These are phyloP conservation scores for Streblospio benedicti DNA, from an alignment of 1,140 invertebrate genomes.

Conservation along the genomic window DNA sequence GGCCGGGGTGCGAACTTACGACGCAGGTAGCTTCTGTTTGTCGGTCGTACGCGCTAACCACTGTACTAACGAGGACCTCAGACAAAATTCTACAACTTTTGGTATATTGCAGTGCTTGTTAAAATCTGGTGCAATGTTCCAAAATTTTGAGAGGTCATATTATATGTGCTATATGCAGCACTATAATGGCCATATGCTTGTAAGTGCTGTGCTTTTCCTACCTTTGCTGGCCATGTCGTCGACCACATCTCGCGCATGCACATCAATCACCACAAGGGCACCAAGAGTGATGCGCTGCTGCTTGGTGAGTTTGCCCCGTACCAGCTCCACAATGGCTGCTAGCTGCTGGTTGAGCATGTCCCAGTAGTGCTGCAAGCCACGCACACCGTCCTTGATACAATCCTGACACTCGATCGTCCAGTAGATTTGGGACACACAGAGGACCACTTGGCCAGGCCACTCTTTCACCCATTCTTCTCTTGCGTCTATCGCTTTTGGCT, in stretches of 20 bases:
- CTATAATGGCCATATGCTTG: too few relatives aligned
- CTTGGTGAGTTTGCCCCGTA: constrained; percentile 45
- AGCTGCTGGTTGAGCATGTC: constrained; percentile 38
- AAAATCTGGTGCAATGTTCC: too few relatives aligned
- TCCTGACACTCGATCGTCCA: constrained; percentile 45
- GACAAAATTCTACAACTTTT: too few relatives aligned
- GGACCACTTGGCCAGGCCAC: constrained; percentile 48
- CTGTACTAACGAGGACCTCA: too few relatives aligned
- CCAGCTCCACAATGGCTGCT: constrained; percentile 42
- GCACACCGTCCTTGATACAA: constrained; percentile 25
- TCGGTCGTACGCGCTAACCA: too few relatives aligned
- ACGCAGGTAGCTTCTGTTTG: too few relatives aligned
- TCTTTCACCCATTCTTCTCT: constrained; percentile 44
- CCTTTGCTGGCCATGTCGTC: constrained; percentile 14
- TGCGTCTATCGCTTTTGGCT: constrained; percentile 27
- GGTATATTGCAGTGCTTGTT: too few relatives aligned
- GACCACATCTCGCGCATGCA: constrained; percentile 44
- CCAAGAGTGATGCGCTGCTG: constrained; percentile 45
- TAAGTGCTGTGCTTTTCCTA: too few relatives aligned
- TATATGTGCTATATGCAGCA: too few relatives aligned
- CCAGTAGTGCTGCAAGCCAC: constrained; percentile 36
- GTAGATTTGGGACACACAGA: constrained; percentile 46
- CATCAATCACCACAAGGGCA: constrained; percentile 47
- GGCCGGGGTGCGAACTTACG: too few relatives aligned
- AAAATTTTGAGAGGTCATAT: too few relatives aligned